These are phyloP conservation scores for Pantala flavescens DNA, from an alignment of 1,140 invertebrate species.

Conservation along the genomic window DNA sequence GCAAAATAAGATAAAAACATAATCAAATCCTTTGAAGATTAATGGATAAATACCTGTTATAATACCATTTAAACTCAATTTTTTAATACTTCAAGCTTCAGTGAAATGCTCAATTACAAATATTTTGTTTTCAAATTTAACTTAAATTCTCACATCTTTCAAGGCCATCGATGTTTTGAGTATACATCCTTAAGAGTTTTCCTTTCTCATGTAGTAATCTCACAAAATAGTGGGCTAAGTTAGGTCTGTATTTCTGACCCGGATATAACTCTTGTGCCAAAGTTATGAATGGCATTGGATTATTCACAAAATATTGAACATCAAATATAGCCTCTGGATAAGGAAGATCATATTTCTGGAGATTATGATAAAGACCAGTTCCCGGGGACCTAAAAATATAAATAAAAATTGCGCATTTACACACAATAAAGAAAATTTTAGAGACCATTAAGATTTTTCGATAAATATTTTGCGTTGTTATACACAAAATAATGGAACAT, in stretches of 20 bases:
- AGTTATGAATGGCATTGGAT: constrained; percentile 39
- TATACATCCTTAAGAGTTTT: constrained; percentile 35
- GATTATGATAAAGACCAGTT: constrained; percentile 49
- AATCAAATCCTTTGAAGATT: too few relatives aligned
- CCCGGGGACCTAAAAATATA: constrained; percentile 37
- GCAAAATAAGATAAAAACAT: too few relatives aligned
- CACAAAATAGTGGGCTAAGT: constrained; percentile 37
- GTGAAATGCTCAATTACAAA: too few relatives aligned
- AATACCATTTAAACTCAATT: too few relatives aligned
- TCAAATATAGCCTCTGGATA: constrained; percentile 52
- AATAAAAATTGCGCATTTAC: background rate
- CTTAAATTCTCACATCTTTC: constrained; percentile 36
- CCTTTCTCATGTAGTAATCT: constrained; percentile 36
- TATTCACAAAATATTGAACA: constrained; percentile 35
- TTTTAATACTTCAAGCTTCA: too few relatives aligned
- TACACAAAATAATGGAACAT: too few relatives aligned
- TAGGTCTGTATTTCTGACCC: constrained; percentile 35
- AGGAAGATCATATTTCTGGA: constrained; percentile 46
- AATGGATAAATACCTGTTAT: too few relatives aligned
- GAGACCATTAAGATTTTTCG: too few relatives aligned
- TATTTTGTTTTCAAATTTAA: too few relatives aligned
- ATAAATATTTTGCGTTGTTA: too few relatives aligned
- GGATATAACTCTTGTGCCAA: constrained; percentile 39
- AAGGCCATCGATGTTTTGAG: constrained; percentile 48
- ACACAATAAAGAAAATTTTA: background rate